Percentiles rank a stretch among this genome's conserved stretches.
Conservation (phyloP, 2,113 vertebrate genomes). For the Argyrosomus japonicus region DNA sequence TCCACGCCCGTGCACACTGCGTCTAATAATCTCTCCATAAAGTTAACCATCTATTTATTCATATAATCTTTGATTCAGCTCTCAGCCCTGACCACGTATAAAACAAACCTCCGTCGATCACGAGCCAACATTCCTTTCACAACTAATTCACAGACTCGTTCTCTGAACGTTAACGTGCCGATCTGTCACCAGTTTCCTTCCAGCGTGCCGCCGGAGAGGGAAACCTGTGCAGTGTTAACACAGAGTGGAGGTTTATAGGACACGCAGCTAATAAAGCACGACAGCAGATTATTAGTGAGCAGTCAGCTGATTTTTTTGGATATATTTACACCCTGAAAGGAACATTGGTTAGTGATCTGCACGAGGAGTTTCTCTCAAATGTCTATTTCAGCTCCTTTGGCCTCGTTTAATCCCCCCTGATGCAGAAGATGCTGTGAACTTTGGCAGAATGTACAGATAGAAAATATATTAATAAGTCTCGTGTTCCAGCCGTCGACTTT, state of each 20-base stretch:
- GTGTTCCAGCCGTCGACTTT: slow-evolving; percentile 37
- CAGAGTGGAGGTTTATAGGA: not conserved
- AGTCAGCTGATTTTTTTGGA: slow-evolving; percentile 1
- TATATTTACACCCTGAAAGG: slow-evolving; percentile 20
- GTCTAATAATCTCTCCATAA: slow-evolving; percentile 41
- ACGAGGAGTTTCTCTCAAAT: slow-evolving; percentile 21
- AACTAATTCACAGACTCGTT: not conserved
- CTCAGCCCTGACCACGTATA: slow-evolving; percentile 30
- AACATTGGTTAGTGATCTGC: slow-evolving; percentile 36
- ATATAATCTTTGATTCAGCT: slow-evolving; percentile 40
- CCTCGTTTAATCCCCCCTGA: slow-evolving; percentile 15
- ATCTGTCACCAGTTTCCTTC: not conserved
- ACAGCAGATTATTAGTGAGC: not conserved
- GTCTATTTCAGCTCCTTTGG: slow-evolving; percentile 41
- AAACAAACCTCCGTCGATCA: slow-evolving; percentile 41
- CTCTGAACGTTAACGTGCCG: not conserved
- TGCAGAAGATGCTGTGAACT: slow-evolving; percentile 57
- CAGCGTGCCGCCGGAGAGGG: not conserved
- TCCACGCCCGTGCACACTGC: slow-evolving; percentile 46
- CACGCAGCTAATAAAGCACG: slow-evolving; percentile 1
- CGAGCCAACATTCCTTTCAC: slow-evolving; percentile 31
- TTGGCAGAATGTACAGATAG: slow-evolving; percentile 64
- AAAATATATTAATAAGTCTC: slow-evolving; percentile 60
- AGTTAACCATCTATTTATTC: slow-evolving; percentile 44
- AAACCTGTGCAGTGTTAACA: not conserved